Evolutionary conservation across 2,888 invertebrate species (phyloP).

Genomic region (Linhomoeus sp.): DNA sequence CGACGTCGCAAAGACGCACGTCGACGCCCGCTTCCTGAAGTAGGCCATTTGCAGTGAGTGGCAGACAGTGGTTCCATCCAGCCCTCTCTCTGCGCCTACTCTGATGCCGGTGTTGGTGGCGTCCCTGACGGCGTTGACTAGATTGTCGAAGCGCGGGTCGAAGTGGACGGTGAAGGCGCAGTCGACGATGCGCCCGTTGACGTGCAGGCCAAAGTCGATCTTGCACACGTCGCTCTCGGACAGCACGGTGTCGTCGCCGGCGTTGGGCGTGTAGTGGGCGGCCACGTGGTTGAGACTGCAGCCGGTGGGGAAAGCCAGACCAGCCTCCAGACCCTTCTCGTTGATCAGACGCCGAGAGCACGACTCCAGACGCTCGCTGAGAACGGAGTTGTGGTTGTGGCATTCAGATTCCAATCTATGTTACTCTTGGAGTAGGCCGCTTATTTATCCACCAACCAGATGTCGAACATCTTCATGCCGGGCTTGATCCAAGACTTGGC

Average conservation of each 20-base stretch:
- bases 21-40: slow-evolving; percentile 68
- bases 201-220: slow-evolving; percentile 94
- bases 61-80: no score
- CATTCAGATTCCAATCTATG: background rate
- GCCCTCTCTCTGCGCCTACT: no score
- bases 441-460: slow-evolving; percentile 40
- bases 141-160: slow-evolving; percentile 80
- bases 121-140: slow-evolving; percentile 83
- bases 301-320: slow-evolving; percentile 69
- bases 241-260: slow-evolving; percentile 82
- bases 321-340: slow-evolving; percentile 84
- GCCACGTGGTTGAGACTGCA: slow-evolving; percentile 98
- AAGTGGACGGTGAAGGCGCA: slow-evolving; percentile 95
- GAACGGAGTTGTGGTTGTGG: slow-evolving; percentile 5
- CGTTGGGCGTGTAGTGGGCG: slow-evolving; percentile 97
- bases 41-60: slow-evolving; percentile 1
- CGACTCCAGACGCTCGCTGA: slow-evolving; percentile 65
- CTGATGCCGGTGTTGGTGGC: slow-evolving; percentile 95
- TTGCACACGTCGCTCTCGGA: slow-evolving; percentile 92
- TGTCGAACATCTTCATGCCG: slow-evolving; percentile 96
- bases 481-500: slow-evolving; percentile 87
- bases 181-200: slow-evolving; percentile 88
- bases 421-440: background rate
- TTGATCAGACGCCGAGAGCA: slow-evolving; percentile 74
- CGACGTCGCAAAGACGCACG: slow-evolving; percentile 87